Conservation (phyloP, 2,888 invertebrate species). For the Cataglyphis cursor region DNA sequence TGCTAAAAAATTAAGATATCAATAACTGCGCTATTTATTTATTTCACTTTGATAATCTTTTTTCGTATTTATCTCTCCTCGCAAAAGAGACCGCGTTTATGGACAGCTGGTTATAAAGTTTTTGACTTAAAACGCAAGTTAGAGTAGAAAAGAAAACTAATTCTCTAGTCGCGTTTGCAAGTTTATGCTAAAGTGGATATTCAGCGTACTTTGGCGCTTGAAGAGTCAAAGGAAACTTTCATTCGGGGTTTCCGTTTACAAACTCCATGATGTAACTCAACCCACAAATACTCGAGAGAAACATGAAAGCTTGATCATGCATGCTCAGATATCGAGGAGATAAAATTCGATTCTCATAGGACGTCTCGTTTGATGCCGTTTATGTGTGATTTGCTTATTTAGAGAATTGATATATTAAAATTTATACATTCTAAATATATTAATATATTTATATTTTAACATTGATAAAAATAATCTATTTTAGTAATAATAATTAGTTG, state of each 20-base stretch:
- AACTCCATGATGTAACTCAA: conserved; percentile 46
- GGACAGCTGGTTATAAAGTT: conserved; percentile 39
- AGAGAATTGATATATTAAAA: not conserved
- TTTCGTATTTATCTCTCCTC: not conserved
- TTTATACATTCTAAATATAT: no score
- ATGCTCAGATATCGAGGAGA: conserved; percentile 37
- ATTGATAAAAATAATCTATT: not conserved
- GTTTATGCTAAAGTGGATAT: conserved; percentile 50
- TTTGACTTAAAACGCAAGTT: conserved; percentile 51
- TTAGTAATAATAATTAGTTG: not conserved
- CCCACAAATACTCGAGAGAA: conserved; percentile 42
- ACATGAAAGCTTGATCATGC: conserved; percentile 42
- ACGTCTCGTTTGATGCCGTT: not conserved
- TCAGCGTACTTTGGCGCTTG: conserved; percentile 53
- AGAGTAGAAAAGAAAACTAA: conserved; percentile 43
- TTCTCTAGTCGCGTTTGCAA: conserved; percentile 33
- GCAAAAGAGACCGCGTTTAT: conserved; percentile 25
- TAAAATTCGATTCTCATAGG: conserved; percentile 44
- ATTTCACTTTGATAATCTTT: not conserved
- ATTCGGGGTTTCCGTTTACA: conserved; percentile 53
- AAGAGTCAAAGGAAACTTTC: conserved; percentile 52
- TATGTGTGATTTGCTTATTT: not conserved
- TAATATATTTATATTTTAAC: not conserved
- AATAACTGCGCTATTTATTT: not conserved
- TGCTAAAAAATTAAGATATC: not conserved